These are phyloP conservation scores for Nesometra sesokonis DNA, from an alignment of 35 echinoderm and acorn worm genomes.

Conservation along the genomic window DNA sequence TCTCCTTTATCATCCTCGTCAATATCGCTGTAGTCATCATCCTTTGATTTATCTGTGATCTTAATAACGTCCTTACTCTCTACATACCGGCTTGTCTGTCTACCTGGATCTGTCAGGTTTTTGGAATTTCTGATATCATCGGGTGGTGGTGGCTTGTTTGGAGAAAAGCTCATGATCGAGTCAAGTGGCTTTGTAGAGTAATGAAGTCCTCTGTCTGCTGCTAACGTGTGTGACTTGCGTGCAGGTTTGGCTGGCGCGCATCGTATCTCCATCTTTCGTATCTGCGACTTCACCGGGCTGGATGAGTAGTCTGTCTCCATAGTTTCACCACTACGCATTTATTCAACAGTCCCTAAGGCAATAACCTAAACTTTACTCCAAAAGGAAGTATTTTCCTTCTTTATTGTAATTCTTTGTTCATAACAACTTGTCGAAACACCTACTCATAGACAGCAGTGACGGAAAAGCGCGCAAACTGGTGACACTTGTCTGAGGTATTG, in stretches of 20 bases:
- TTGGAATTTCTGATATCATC: not conserved
- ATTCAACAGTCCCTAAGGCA: not conserved
- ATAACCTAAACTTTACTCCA: no score
- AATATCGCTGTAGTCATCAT: not conserved
- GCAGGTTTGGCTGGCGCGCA: not conserved
- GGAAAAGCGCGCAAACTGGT: not conserved
- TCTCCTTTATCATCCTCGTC: not conserved
- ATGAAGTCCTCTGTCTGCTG: not conserved
- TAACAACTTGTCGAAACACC: not conserved
- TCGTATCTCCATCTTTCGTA: not conserved
- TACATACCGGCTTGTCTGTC: not conserved
- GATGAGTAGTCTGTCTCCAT: not conserved
- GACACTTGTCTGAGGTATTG: not conserved
- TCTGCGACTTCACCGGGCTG: not conserved
- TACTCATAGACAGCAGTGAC: not conserved
- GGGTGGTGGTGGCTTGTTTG: no score
- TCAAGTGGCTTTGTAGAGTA: not conserved
- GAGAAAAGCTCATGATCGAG: not conserved
- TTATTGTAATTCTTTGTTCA: not conserved
- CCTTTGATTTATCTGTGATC: not conserved
- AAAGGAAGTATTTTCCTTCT: not conserved
- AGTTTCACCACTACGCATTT: not conserved
- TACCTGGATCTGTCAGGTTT: not conserved
- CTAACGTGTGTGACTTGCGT: not conserved
- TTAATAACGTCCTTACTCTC: not conserved